Base-by-base conservation (phyloP, 1,140 invertebrate genomes). In the Potamilus streckersoni region DNA sequence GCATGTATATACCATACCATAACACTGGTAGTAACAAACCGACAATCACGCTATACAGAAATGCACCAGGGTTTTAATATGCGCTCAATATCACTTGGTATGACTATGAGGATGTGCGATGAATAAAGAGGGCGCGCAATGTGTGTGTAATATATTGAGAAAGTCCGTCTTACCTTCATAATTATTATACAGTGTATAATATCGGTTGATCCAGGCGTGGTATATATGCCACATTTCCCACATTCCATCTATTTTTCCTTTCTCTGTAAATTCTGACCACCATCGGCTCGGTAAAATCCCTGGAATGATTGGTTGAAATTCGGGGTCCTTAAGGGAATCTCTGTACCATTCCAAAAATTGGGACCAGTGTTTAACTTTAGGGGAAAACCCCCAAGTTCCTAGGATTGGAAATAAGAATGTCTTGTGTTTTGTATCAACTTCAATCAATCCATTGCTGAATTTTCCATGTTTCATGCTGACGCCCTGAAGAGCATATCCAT, bases 201-300 rank as follows among this genome's bases (percentile, higher is more conserved):
- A 76, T 16, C 71, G 78, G 19, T 80, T 66, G 56, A 70, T 75
- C 73, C 79, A 79, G 11, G 78, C 69, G 70, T 81, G 77, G 71
- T 85, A 80, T 27, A 83, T 81, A 70, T 83, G 80, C 83, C 83
- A 85, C 69, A 85, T 85, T 49, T 79, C 78, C 84, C 84, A 85
- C 76, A 85, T 83, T 5, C 74, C 31, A 15, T 77, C 58, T 3
- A 71, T 66, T 20, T 61, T 74, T 20, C 79, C 79, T 27, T 38
- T 12, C 67, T 72, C 61, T 13, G 60, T 55, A 31, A 81, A 74
- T 3, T 16, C 13, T 17, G 20, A 56, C 70, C 79, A 82, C 79
- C 81, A 82, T 19, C 12, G 23, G 15, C 76, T 71, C 8, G 79
- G 77, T 27, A 72, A 57, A 70, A 79, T 78, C 17, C 71, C 71